phyloP scores from a whole-genome alignment of 92 coral and sea anemone species.

The Montipora capitata region DNA sequence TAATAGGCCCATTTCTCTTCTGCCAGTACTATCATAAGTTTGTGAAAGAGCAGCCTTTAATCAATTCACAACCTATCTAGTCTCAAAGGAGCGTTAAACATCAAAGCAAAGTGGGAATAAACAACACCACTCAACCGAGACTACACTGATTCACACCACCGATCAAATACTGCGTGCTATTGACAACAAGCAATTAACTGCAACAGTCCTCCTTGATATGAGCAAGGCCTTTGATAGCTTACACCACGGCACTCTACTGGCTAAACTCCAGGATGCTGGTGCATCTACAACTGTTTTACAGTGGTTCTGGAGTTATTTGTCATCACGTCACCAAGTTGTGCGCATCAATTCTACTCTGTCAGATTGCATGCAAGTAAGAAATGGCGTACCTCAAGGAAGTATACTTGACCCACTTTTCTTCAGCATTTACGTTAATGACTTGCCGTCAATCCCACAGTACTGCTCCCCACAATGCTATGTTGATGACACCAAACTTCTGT shows the following conservation, averaged over 20 bases:
- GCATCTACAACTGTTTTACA: constrained; percentile 56
- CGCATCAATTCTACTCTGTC: constrained; percentile 48
- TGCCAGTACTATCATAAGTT: constrained; percentile 18
- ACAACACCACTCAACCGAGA: too few relatives aligned
- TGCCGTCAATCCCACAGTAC: constrained; percentile 25
- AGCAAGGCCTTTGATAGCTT: constrained; percentile 73
- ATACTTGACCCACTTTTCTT: constrained; percentile 53
- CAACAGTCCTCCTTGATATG: constrained; percentile 61
- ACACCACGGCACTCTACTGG: constrained; percentile 40
- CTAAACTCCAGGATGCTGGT: constrained; percentile 67
- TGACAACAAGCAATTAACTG: constrained; percentile 40
- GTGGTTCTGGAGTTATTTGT: constrained; percentile 69
- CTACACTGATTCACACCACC: too few relatives aligned
- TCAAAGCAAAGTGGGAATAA: too few relatives aligned
- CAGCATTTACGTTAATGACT: constrained; percentile 37
- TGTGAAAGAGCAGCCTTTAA: constrained; percentile 48
- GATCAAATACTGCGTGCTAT: constrained; percentile 19
- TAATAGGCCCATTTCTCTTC: constrained; percentile 32
- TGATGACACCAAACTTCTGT: constrained; percentile 53
- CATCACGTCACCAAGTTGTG: constrained; percentile 42
- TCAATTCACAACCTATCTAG: neutral
- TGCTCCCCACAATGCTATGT: constrained; percentile 49
- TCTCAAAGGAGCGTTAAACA: too few relatives aligned
- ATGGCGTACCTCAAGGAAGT: constrained; percentile 52
- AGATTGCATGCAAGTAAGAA: constrained; percentile 23